Evolutionary conservation across 2,113 vertebrate species (phyloP).

Genomic region (Stigmatopora argus): DNA sequence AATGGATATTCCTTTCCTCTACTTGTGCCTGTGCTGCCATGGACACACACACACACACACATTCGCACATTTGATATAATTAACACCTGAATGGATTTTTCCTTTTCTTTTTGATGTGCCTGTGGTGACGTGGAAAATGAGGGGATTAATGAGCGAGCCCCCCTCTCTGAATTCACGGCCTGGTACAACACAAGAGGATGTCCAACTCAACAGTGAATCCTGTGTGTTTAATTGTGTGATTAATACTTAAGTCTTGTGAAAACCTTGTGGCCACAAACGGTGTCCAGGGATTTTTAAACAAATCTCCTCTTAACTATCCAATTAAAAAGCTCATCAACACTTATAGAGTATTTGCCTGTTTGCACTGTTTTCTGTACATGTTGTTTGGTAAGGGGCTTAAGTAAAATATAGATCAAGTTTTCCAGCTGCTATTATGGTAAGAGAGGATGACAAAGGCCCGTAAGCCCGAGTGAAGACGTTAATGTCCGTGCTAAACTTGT

Average conservation of each 20-base stretch:
- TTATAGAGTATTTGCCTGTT: constrained; percentile 15
- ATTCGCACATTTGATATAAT: constrained; percentile 62
- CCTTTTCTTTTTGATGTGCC: constrained; percentile 57
- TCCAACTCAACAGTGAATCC: constrained; percentile 53
- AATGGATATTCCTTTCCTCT: constrained; percentile 47
- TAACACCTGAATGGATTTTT: constrained; percentile 52
- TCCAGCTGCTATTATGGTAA: not conserved
- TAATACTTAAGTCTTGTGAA: constrained; percentile 62
- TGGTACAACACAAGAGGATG: constrained; percentile 52
- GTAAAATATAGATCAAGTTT: not conserved
- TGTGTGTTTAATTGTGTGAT: constrained; percentile 61
- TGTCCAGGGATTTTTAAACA: constrained; percentile 50
- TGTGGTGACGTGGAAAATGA: constrained; percentile 65
- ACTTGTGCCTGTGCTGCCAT: constrained; percentile 42
- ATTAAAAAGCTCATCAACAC: constrained; percentile 45
- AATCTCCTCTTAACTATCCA: constrained; percentile 51
- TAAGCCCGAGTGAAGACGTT: constrained; percentile 7
- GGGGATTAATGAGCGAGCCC: constrained; percentile 51
- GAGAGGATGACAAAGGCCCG: not conserved
- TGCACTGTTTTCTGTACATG: not conserved
- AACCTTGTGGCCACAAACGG: constrained; percentile 45
- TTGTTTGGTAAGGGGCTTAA: constrained; percentile 14
- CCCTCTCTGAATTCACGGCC: constrained; percentile 54
- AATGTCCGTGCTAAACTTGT: not conserved
- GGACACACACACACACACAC: constrained; percentile 11